Conservation (phyloP, 2,888 invertebrate genomes). For the Camponotus fellah region DNA sequence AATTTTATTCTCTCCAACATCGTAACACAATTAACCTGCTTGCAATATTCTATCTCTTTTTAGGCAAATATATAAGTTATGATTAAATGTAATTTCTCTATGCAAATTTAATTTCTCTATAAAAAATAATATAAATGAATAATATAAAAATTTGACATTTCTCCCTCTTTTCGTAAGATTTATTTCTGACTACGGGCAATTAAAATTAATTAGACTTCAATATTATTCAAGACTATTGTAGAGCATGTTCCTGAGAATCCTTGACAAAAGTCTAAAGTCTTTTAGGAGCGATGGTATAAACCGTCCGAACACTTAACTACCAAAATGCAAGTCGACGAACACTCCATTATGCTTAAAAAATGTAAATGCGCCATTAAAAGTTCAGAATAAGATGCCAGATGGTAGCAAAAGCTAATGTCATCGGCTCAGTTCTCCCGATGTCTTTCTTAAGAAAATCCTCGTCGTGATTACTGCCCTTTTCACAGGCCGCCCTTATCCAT, state of each 20-base stretch:
- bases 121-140: neutral
- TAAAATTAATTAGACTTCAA: slow-evolving; percentile 16
- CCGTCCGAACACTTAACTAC: slow-evolving; percentile 18
- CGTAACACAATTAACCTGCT: neutral
- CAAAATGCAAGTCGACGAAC: slow-evolving; percentile 36
- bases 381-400: slow-evolving; percentile 39
- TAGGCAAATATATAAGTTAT: neutral
- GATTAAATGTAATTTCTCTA: slow-evolving; percentile 8
- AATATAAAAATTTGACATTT: neutral
- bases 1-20: slow-evolving; percentile 16
- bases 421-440: neutral
- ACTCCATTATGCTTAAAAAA: slow-evolving; percentile 44
- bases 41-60: neutral
- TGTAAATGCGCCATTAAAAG: slow-evolving; percentile 50
- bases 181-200: neutral
- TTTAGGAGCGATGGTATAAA: slow-evolving; percentile 7
- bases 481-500: slow-evolving; percentile 15
- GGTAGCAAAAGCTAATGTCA: slow-evolving; percentile 35
- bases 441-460: slow-evolving; percentile 13
- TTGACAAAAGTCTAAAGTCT: neutral
- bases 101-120: too few species aligned
- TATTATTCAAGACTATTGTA: neutral
- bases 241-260: neutral
- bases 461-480: slow-evolving; percentile 22
- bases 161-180: neutral